Evolutionary conservation across 2,888 invertebrate species (phyloP), one percentile per base, ranked within the genome.

Genomic region (Phragmatobia fuliginosa): DNA sequence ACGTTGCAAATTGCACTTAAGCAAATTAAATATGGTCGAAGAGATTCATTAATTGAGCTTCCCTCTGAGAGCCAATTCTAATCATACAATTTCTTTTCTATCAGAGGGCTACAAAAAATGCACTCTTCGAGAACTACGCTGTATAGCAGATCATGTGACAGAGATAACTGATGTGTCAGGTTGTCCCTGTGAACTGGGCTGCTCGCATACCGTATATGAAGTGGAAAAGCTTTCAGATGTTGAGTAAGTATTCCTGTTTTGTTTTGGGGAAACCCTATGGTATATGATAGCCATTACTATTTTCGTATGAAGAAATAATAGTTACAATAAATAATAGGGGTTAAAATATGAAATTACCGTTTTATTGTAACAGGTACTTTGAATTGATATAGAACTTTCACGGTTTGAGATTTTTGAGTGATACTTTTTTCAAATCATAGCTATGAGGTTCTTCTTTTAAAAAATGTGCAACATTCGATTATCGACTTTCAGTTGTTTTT

Each of bases 181-280:
- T 60, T 97, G 97, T 83, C 80, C 95, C 10, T 98, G 98, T 87
- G 96, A 97, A 82, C 93, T 98, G 21, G 96, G 97, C 56, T 98
- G 98, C 87, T 96, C 96, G 14, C 97, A 97, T 86, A 97, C 97
- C 0, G 96, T 97, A 0, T 98, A 97, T 79, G 97, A 97, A 88
- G 96, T 97, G 7, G 97, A 97, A 83, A 97, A 97, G 86, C 94
- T 97, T 0, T 96, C 96, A 11, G 97, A 96, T 82, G 94, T 95
- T 75, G 96, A 94, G 96, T 96, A 86, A 91, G 95, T 87, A 6
- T 62, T 60, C 45, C 32, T 31, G 33, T 49, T 64, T 64, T 41
- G 16, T 31, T 16, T 36, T 36, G 28, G 28, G 5, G 28, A 28
- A 25, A 52, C 2, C 11, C 14, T 6, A 28, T 56, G 16, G 28